A percentile compares a stretch with the other conserved stretches of the same genome.
Evolutionary conservation across 2,888 invertebrate genomes (phyloP).

Genomic region (Pteria penguin): DNA sequence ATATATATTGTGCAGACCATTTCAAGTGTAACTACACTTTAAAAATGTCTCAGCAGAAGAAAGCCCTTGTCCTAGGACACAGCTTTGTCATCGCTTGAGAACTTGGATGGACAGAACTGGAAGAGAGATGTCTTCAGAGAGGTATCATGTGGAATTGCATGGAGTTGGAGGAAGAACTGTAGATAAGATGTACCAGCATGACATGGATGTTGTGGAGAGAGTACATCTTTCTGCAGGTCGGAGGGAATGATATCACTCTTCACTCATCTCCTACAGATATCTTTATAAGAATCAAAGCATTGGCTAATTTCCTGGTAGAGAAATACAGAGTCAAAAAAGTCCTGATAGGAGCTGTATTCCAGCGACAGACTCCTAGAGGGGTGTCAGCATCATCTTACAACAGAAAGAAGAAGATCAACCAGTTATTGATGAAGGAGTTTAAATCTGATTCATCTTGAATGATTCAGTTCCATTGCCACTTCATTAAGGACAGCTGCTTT

Average conservation of each 20-base stretch:
- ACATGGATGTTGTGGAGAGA: no score
- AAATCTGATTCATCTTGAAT: not conserved
- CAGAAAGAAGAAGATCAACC: conserved; percentile 18
- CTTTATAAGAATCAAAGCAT: conserved; percentile 7
- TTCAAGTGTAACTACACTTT: no score
- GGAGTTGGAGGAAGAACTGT: no score
- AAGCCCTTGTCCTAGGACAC: no score
- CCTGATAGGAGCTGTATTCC: conserved; percentile 5
- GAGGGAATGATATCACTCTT: conserved; percentile 8
- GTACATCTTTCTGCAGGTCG: conserved; percentile 11
- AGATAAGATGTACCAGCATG: no score
- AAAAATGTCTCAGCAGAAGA: no score
- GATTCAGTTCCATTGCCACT: not conserved
- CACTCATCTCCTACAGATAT: conserved; percentile 3
- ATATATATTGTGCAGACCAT: no score
- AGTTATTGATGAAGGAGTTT: conserved; percentile 18
- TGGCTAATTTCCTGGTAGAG: conserved; percentile 9
- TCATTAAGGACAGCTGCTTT: conserved; percentile 42
- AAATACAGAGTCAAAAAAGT: not conserved
- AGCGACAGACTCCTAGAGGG: not conserved
- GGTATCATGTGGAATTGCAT: no score
- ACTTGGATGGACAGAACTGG: no score
- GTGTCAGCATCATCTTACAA: not conserved
- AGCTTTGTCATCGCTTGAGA: no score
- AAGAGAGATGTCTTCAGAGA: no score